Percentiles rank a stretch among this genome's conserved stretches.
Evolutionary conservation across 2,797 vertebrate species (phyloP).

Genomic region (Pangasius krempfi): DNA sequence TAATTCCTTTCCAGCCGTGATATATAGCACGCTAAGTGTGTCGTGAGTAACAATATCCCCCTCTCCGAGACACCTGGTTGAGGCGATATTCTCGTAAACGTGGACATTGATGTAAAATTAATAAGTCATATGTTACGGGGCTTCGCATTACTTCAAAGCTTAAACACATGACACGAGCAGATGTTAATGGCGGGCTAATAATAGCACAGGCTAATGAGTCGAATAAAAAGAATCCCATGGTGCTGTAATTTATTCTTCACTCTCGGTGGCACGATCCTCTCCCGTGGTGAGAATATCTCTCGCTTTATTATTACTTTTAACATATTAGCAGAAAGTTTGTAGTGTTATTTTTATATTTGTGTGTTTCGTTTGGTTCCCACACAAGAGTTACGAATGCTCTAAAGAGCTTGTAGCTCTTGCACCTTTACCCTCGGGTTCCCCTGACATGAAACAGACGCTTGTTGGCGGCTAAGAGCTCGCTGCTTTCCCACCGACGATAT

Average conservation of each 20-base stretch:
- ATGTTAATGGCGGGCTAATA: constrained; percentile 38
- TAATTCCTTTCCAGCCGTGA: neutral
- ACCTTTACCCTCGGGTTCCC: constrained; percentile 49
- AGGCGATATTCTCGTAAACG: constrained; percentile 15
- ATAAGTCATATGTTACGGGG: constrained; percentile 33
- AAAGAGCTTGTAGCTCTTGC: constrained; percentile 28
- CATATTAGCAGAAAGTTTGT: neutral
- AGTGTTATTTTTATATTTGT: neutral
- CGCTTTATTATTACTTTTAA: neutral
- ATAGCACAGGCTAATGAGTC: constrained; percentile 31
- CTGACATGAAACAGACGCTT: constrained; percentile 55
- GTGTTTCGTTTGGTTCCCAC: neutral
- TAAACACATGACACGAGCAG: constrained; percentile 31
- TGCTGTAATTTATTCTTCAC: constrained; percentile 16
- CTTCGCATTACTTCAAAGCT: constrained; percentile 30
- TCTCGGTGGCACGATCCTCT: neutral
- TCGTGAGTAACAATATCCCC: constrained; percentile 4
- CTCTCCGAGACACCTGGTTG: constrained; percentile 4
- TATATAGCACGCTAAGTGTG: neutral
- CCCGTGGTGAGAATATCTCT: constrained; percentile 1
- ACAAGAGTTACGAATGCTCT: neutral
- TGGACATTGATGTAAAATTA: constrained; percentile 32
- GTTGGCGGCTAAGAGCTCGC: constrained; percentile 37
- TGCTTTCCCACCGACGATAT: constrained; percentile 55
- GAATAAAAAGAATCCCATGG: constrained; percentile 31